These are phyloP conservation scores for Odontothrips loti DNA, from an alignment of 2,888 invertebrate genomes.

Conservation along the genomic window DNA sequence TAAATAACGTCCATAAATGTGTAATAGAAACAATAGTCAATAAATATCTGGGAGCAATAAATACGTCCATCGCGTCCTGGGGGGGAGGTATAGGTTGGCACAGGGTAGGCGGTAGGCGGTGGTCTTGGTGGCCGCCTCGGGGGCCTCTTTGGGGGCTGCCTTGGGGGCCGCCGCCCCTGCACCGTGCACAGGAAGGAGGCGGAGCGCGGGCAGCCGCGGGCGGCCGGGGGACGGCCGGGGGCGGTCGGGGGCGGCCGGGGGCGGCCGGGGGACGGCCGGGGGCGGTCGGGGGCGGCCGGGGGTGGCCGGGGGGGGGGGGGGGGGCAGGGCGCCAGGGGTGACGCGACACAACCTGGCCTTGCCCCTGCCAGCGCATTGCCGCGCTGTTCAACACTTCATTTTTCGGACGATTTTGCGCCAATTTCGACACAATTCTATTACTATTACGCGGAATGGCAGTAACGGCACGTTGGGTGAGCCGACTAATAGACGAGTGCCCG, in stretches of 20 bases:
- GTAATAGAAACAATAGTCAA: slow-evolving; percentile 27
- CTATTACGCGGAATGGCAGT: too few relatives aligned
- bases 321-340: neutral
- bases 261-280: too few relatives aligned
- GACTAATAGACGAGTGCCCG: too few relatives aligned
- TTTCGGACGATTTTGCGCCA: too few relatives aligned
- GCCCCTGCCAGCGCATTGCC: neutral
- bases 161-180: neutral
- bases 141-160: neutral
- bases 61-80: slow-evolving; percentile 11
- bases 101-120: too few relatives aligned
- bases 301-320: too few relatives aligned
- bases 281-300: too few relatives aligned
- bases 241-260: too few relatives aligned
- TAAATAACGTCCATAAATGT: slow-evolving; percentile 24
- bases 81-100: neutral
- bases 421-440: too few relatives aligned
- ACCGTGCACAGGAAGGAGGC: neutral
- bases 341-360: neutral
- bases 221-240: too few relatives aligned
- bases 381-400: neutral
- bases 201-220: neutral
- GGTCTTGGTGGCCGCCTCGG: neutral
- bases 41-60: slow-evolving; percentile 14
- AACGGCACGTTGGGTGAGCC: too few relatives aligned